Conservation (phyloP, 2,113 vertebrate species). For the Sinocyclocheilus anshuiensis region DNA sequence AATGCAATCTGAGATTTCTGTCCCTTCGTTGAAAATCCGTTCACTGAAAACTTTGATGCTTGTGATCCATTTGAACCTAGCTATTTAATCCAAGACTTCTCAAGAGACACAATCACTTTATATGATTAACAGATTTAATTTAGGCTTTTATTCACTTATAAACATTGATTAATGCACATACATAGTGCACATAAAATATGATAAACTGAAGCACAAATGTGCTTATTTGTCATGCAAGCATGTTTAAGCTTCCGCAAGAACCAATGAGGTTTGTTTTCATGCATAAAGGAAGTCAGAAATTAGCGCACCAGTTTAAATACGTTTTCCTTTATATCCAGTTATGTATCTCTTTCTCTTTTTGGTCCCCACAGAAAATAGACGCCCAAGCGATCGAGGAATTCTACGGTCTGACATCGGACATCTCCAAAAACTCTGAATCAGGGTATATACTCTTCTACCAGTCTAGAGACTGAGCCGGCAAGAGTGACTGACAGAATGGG, state of each 20-base stretch:
- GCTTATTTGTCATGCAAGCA: neutral
- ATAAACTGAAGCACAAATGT: neutral
- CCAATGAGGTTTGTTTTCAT: neutral
- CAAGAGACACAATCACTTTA: neutral
- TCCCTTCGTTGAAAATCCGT: too few relatives aligned
- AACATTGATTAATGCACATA: neutral
- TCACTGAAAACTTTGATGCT: too few relatives aligned
- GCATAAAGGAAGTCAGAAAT: neutral
- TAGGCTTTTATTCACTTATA: neutral
- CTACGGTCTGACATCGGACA: slow-evolving; percentile 92
- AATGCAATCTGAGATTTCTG: too few relatives aligned
- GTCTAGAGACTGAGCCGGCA: slow-evolving; percentile 83
- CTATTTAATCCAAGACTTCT: too few relatives aligned
- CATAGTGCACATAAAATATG: neutral
- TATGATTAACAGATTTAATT: neutral
- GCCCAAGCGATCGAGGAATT: slow-evolving; percentile 93
- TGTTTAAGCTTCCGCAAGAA: neutral
- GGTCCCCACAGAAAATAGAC: slow-evolving; percentile 84
- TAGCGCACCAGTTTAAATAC: neutral
- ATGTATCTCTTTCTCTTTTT: neutral
- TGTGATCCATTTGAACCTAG: too few relatives aligned
- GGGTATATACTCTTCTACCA: slow-evolving; percentile 95
- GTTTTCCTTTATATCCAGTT: neutral
- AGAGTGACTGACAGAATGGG: slow-evolving; percentile 40
- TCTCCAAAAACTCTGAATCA: slow-evolving; percentile 93